Conservation (phyloP, 2,888 invertebrate genomes). For the Dasypolia templi region DNA sequence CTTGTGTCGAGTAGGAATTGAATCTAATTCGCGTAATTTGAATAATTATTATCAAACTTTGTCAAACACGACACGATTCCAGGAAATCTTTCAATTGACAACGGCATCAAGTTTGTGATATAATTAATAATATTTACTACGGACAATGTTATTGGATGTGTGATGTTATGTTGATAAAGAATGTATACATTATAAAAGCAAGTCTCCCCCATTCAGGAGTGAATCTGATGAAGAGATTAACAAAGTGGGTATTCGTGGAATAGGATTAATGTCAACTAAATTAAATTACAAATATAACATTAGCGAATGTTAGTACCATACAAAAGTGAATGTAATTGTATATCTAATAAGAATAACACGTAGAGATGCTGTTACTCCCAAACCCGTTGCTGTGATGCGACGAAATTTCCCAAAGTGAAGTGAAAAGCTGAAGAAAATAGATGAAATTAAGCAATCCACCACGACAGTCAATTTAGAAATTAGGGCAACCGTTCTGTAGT, state of each 20-base stretch:
- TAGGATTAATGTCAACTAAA: background rate
- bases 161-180: too few relatives aligned
- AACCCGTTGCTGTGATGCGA: background rate
- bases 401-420: slow-evolving; percentile 21
- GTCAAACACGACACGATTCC: slow-evolving; percentile 45
- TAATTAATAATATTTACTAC: slow-evolving; percentile 14
- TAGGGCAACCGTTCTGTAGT: slow-evolving; percentile 43
- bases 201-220: too few relatives aligned
- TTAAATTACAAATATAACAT: background rate
- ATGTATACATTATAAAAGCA: too few relatives aligned
- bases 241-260: background rate
- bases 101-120: slow-evolving; percentile 18
- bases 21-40: slow-evolving; percentile 65
- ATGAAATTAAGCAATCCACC: slow-evolving; percentile 48
- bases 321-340: background rate
- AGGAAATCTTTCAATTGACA: slow-evolving; percentile 27
- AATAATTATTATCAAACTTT: slow-evolving; percentile 66
- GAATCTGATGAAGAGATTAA: background rate
- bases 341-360: background rate
- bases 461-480: slow-evolving; percentile 53
- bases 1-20: slow-evolving; percentile 71
- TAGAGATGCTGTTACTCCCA: background rate
- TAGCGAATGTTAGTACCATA: background rate
- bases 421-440: slow-evolving; percentile 52
- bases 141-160: background rate